Conservation (phyloP, 2,797 vertebrate species). For the Sebastiscus tertius region DNA sequence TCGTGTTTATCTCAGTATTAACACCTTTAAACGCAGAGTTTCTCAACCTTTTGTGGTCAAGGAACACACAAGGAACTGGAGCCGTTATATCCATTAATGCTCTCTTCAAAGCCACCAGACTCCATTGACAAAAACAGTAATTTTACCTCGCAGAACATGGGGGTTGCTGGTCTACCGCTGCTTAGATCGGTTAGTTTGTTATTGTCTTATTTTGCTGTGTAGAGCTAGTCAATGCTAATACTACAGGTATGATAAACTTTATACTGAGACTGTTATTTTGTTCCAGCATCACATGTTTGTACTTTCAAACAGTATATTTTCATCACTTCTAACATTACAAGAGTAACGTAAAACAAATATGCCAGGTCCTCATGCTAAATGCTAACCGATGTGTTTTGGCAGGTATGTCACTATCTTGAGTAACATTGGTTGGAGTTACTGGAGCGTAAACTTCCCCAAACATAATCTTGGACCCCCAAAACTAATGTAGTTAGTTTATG, state of each 20-base stretch:
- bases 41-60: background rate
- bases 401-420: background rate
- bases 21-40: background rate
- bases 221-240: background rate
- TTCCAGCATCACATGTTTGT: background rate
- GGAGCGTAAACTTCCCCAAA: background rate
- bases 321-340: background rate
- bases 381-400: background rate
- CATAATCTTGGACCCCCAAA: background rate
- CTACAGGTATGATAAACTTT: background rate
- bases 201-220: background rate
- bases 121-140: too few species aligned
- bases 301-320: background rate
- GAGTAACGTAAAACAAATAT: background rate
- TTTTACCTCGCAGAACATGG: too few species aligned
- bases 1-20: background rate
- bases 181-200: too few species aligned
- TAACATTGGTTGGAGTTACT: background rate
- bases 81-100: too few species aligned
- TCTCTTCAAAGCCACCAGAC: too few species aligned
- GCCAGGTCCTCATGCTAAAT: too few species aligned
- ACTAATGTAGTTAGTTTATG: background rate
- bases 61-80: too few species aligned
- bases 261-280: background rate
- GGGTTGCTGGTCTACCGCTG: too few species aligned